Evolutionary conservation across 2,113 vertebrate species (phyloP).

Genomic region (Peucedramus taeniatus): DNA sequence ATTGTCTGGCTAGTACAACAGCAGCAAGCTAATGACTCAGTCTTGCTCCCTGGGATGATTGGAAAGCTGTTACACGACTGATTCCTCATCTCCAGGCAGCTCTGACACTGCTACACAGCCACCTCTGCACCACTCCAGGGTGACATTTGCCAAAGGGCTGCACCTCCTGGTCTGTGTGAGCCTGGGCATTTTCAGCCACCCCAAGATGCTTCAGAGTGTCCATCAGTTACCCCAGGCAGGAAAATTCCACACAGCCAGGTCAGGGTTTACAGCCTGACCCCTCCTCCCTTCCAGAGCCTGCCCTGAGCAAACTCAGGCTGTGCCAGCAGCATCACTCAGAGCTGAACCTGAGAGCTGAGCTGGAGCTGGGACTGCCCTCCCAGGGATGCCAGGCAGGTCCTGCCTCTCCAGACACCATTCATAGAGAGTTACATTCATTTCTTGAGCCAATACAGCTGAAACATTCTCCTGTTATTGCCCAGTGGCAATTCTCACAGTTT

Average conservation of each 20-base stretch:
- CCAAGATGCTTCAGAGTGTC: background rate
- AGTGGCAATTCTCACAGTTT: background rate
- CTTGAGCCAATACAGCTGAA: background rate
- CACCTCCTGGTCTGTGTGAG: background rate
- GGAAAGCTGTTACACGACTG: background rate
- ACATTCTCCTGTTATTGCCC: fast-evolving
- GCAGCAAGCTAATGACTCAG: constrained; percentile 66
- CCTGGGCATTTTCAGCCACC: background rate
- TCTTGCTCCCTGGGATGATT: constrained; percentile 3
- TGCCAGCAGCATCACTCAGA: background rate
- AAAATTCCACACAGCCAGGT: background rate
- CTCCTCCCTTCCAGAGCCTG: background rate
- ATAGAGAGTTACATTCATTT: fast-evolving
- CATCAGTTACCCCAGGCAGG: background rate
- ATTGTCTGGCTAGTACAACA: constrained; percentile 62
- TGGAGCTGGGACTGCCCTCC: background rate
- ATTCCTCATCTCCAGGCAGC: background rate
- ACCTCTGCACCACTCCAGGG: background rate
- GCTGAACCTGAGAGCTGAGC: background rate
- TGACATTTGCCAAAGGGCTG: background rate
- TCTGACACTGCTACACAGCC: background rate
- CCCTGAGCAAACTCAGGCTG: background rate
- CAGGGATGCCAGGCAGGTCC: fast-evolving
- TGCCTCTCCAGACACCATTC: background rate
- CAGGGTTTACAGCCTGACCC: background rate